These are phyloP conservation scores for Agrilus planipennis DNA, from an alignment of 1,140 invertebrate genomes.

Conservation along the genomic window DNA sequence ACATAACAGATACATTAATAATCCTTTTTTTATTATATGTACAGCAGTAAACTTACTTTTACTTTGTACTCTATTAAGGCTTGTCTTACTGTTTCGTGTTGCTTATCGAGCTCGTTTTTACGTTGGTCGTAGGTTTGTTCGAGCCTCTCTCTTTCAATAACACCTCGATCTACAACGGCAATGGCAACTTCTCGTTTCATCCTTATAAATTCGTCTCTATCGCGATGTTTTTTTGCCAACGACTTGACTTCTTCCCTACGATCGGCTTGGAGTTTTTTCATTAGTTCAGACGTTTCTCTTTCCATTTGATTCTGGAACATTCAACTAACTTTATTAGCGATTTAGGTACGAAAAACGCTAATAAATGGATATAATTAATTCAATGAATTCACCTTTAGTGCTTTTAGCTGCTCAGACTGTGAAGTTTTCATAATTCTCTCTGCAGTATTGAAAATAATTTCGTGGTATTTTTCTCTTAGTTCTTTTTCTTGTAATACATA, in stretches of 20 bases:
- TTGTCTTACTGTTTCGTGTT: constrained; percentile 63
- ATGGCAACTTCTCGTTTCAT: constrained; percentile 63
- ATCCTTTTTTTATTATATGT: too few relatives aligned
- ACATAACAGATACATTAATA: too few relatives aligned
- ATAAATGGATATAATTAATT: background rate
- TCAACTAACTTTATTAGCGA: background rate
- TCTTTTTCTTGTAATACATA: constrained; percentile 66
- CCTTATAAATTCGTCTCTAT: constrained; percentile 81
- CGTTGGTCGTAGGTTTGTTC: constrained; percentile 62
- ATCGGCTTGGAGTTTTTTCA: constrained; percentile 68
- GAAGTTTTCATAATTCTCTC: constrained; percentile 70
- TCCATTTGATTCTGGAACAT: constrained; percentile 48
- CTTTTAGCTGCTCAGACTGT: constrained; percentile 68
- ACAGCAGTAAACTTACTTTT: constrained; percentile 56
- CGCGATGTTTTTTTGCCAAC: constrained; percentile 65
- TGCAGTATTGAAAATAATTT: constrained; percentile 57
- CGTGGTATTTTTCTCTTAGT: constrained; percentile 73
- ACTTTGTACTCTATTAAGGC: constrained; percentile 55
- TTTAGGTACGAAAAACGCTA: background rate
- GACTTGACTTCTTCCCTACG: constrained; percentile 78
- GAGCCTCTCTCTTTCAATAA: constrained; percentile 65
- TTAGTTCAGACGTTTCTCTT: constrained; percentile 68
- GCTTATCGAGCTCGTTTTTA: constrained; percentile 58
- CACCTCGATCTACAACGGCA: constrained; percentile 68
- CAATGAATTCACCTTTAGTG: constrained; percentile 37